A percentile compares a stretch with the other conserved stretches of the same genome.
Evolutionary conservation across 2,113 vertebrate genomes (phyloP).

Genomic region (Leuciscus idus): DNA sequence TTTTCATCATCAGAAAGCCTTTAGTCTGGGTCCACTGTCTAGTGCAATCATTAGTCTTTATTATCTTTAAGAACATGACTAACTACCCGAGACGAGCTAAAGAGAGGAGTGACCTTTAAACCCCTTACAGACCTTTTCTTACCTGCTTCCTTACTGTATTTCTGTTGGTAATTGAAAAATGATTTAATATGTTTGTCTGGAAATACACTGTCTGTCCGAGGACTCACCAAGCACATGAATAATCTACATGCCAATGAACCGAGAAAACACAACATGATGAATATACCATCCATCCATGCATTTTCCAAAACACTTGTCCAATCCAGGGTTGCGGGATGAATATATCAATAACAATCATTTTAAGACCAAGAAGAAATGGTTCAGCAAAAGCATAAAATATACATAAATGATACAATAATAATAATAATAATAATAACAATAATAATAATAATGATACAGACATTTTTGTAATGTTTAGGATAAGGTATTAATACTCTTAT

Average conservation of each 20-base stretch:
- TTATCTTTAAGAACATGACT: conserved; percentile 37
- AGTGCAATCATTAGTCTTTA: conserved; percentile 25
- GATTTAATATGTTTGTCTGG: background rate
- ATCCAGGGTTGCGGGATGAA: background rate
- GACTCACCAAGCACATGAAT: background rate
- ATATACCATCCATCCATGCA: background rate
- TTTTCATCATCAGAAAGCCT: conserved; percentile 14
- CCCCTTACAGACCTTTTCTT: conserved; percentile 11
- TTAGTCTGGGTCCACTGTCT: conserved; percentile 7
- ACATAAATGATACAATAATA: background rate
- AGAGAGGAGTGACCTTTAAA: conserved; percentile 37
- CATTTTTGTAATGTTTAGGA: background rate
- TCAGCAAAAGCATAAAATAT: background rate
- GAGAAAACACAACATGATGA: background rate
- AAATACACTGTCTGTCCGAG: background rate
- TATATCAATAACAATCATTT: background rate
- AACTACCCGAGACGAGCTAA: conserved; percentile 31
- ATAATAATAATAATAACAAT: background rate
- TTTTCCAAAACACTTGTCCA: background rate
- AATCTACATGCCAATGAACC: conserved; percentile 8
- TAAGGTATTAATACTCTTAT: background rate
- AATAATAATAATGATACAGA: background rate
- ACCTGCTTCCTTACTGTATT: conserved; percentile 22
- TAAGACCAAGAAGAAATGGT: background rate
- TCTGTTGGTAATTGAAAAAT: background rate